Base-by-base conservation (phyloP, 2,888 invertebrate genomes). In the Diploptera punctata region DNA sequence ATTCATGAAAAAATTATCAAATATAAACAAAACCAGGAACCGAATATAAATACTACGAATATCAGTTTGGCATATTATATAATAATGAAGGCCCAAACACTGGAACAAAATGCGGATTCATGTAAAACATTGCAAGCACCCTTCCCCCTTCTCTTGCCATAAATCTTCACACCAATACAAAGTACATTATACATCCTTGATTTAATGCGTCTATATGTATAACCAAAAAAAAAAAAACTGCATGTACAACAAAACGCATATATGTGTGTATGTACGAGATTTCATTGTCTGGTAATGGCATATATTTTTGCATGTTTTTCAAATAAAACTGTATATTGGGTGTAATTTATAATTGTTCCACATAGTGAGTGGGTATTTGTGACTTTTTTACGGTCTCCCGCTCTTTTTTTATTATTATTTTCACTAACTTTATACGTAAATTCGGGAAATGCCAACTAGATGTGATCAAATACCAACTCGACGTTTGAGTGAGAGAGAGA, bases 261-360 rank as follows among this genome's bases (percentile, higher is more conserved):
- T 24, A 54, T 24, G n/a, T 54, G 16, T 54, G 24, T 26, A 21
- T 54, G 54, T 54, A 21, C 24, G 26, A 16, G 26, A 16, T 19
- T 62, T 43, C 43, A 62, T 62, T 62, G 62, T 62, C 10, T 31
- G 38, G 21, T 52, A 52, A 52, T 21, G 43, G 21, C 38, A 62
- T 38, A 3, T 43, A 62, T 65, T 47, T 65, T 65, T 65, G 47
- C 65, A 65, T 65, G 47, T 65, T 65, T 65, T 65, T 65, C 47
- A 65, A 65, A 65, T 65, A 47, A 65, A 47, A 47, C 65, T 65
- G 44, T 65, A 47, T 47, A 65, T 65, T 65, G 44, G 47, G 47
- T 9, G 65, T 47, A 65, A 65, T 65, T 65, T 65, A 65, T 65
- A 65, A 65, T 65, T 65, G 65, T 44, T 57, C n/a, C 29, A n/a